Percentiles rank a stretch among this genome's conserved stretches.
Evolutionary conservation across 1,140 invertebrate genomes (phyloP).

Genomic region (Temnothorax longispinosus): DNA sequence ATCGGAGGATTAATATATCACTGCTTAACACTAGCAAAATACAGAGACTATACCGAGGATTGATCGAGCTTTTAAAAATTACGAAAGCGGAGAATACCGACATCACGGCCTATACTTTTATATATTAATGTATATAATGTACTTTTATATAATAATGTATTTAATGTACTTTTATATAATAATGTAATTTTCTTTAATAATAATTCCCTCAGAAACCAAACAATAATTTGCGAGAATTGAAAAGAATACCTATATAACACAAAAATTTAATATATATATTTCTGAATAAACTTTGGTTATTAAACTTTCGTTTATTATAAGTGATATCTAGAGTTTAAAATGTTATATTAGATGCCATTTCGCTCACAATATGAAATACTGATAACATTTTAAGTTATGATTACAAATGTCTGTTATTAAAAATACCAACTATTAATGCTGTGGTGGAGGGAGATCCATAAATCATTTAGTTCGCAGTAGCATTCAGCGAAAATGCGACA

Average conservation of each 20-base stretch:
- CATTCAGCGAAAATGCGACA: constrained; percentile 15
- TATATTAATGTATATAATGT: too few relatives aligned
- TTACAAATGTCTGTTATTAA: constrained; percentile 33
- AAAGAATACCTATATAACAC: not conserved
- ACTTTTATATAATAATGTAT: too few relatives aligned
- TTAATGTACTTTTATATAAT: too few relatives aligned
- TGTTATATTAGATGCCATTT: not conserved
- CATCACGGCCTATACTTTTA: too few relatives aligned
- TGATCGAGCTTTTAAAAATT: constrained; percentile 41
- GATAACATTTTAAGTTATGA: constrained; percentile 3
- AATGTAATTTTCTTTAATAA: too few relatives aligned
- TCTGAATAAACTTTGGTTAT: not conserved
- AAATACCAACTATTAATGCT: constrained; percentile 33
- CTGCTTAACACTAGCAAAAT: constrained; percentile 21
- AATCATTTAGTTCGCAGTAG: constrained; percentile 34
- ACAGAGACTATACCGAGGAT: not conserved
- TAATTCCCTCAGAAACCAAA: too few relatives aligned
- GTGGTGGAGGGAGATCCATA: constrained; percentile 15
- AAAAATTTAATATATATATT: not conserved
- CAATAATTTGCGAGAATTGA: not conserved
- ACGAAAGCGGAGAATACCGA: not conserved
- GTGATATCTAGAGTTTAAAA: not conserved
- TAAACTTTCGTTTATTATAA: not conserved
- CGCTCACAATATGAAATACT: not conserved
- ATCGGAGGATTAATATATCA: constrained; percentile 51